Conservation (phyloP, 2,113 vertebrate species). For the Dasyprocta punctata region DNA sequence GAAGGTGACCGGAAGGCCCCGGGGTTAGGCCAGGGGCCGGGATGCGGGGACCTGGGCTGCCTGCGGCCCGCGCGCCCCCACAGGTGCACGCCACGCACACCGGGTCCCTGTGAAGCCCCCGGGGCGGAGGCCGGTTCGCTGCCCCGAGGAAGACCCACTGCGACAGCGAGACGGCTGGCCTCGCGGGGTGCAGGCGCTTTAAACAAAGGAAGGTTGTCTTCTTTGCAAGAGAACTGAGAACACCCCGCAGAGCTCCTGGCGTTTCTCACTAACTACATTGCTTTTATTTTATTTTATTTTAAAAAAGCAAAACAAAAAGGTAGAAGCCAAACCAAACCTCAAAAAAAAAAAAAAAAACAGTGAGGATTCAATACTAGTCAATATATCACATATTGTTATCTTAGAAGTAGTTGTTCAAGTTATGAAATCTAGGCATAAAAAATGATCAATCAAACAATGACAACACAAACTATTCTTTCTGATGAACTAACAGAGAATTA, state of each 20-base stretch:
- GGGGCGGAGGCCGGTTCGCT: not conserved
- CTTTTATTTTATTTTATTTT: no score
- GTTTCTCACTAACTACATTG: not conserved
- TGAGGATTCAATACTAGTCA: no score
- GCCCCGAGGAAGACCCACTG: not conserved
- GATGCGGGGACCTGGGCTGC: not conserved
- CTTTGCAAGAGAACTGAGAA: conserved; percentile 43
- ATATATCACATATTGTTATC: no score
- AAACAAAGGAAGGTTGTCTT: not conserved
- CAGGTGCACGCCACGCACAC: not conserved
- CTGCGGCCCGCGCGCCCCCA: not conserved
- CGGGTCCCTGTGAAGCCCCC: not conserved
- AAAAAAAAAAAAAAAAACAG: no score
- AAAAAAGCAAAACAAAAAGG: no score
- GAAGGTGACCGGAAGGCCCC: no score
- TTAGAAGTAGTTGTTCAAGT: no score
- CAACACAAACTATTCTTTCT: no score
- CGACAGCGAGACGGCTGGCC: not conserved
- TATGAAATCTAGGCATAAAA: no score
- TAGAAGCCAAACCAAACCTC: no score
- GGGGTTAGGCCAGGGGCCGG: not conserved
- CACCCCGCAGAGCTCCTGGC: not conserved
- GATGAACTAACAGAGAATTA: no score
- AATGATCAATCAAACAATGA: no score
- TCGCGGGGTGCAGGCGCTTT: not conserved